A percentile compares a stretch with the other conserved stretches of the same genome.
These are phyloP conservation scores for Hippoglossus hippoglossus DNA, from an alignment of 2,797 vertebrate genomes.

Conservation along the genomic window DNA sequence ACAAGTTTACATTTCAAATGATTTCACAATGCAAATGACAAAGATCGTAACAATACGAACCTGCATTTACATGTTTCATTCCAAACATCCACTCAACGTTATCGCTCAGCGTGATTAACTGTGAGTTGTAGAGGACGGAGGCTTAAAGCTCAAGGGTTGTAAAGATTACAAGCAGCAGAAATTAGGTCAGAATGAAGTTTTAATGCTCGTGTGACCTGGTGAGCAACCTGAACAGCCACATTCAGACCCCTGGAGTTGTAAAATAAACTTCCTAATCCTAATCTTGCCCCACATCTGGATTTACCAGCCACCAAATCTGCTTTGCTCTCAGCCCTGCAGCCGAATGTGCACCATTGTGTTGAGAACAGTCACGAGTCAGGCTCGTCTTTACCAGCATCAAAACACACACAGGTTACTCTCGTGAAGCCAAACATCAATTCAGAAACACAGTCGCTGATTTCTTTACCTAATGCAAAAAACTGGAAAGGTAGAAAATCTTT, in stretches of 20 bases:
- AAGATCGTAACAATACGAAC: no score
- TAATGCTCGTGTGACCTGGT: conserved; percentile 11
- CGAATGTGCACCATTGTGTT: background rate
- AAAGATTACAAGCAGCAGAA: conserved; percentile 12
- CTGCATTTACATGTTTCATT: no score
- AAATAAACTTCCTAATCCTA: conserved; percentile 45
- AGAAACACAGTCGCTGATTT: background rate
- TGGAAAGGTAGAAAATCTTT: no score
- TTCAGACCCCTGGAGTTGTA: conserved; percentile 17
- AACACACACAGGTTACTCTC: background rate
- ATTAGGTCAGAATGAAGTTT: conserved; percentile 16
- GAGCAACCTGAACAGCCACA: conserved; percentile 27
- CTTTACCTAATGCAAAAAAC: no score
- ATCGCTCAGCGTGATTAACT: no score
- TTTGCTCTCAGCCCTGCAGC: conserved; percentile 1
- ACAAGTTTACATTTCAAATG: no score
- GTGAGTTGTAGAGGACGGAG: background rate
- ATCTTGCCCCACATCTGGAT: conserved; percentile 37
- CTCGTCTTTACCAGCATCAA: background rate
- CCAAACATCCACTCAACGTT: no score
- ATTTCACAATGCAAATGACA: no score
- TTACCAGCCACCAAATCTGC: conserved; percentile 36
- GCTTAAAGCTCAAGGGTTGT: background rate
- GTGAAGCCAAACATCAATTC: background rate
- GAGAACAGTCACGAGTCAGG: background rate